Evolutionary conservation across 2,113 vertebrate genomes (phyloP), one percentile per base, ranked within the genome.

Genomic region (Perca schrenkii): DNA sequence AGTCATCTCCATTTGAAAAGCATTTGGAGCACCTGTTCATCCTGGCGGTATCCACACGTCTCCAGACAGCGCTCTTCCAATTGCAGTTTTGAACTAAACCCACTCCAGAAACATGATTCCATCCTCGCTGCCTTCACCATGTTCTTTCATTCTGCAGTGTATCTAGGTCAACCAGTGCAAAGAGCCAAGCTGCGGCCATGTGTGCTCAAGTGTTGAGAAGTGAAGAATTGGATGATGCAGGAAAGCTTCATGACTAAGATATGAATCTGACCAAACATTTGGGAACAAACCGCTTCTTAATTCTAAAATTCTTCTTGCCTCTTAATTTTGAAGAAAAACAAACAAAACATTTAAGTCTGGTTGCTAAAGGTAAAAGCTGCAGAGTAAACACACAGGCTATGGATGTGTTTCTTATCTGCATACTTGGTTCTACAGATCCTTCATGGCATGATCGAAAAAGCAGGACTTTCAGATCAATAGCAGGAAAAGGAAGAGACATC

Each of bases 1-100:
- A 92, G 82, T 83, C 86, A 76, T 82, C 77, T 79, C 67, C 74
- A 79, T 89, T 46, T 86, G 77, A 90, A 86, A 91, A 74, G 80
- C 63, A 71, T 87, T 77, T 49, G 73, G 69, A 89, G 80, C 77
- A 81, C 80, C 77, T 78, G 81, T 65, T 90, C 84, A 50, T 78
- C 43, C 70, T 65, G 77, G 74, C 66, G 7, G 56, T 21, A 47
- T 69, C 62, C 34, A 10, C 79, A 73, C 34, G 63, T 86, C 65
- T 83, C 40, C 66, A 79, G 77, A 74, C 60, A 28, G 57, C 22
- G 19, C 70, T 80, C 68, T 25, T 81, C 60, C 58, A 65, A 52
- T 78, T 72, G 75, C 65, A 82, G 52, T 84, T 86, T 36, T 87
- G 72, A 79, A 56, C 70, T 81, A 82, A 85, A 83, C 34, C 82